Evolutionary conservation across 2,113 vertebrate genomes (phyloP).

Genomic region (Mystacornis crossleyi): DNA sequence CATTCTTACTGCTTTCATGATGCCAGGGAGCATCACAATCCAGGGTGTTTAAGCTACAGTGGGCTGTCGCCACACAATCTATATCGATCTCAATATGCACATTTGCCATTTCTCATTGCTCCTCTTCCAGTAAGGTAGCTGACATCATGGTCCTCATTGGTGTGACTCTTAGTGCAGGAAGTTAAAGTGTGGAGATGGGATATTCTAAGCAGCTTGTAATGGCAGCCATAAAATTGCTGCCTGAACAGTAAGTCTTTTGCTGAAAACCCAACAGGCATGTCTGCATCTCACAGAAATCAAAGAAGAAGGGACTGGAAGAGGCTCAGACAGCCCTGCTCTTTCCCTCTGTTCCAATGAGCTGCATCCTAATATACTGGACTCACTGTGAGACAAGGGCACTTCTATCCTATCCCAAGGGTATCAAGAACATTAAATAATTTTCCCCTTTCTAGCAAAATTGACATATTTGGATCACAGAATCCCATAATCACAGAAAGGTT

Average conservation of each 20-base stretch:
- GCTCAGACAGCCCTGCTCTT: neutral
- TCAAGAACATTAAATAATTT: neutral
- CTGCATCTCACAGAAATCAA: neutral
- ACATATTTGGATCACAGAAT: neutral
- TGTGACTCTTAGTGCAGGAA: neutral
- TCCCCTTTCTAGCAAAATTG: neutral
- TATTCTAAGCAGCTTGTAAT: neutral
- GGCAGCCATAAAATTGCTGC: neutral
- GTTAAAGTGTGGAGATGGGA: neutral
- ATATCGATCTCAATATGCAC: neutral
- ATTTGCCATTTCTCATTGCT: neutral
- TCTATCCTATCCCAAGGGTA: neutral
- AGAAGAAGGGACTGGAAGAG: neutral
- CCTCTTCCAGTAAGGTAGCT: neutral
- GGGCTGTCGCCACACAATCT: neutral
- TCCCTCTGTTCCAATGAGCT: neutral
- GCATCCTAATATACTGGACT: neutral
- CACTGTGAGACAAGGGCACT: neutral
- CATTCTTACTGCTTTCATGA: neutral
- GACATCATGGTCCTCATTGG: neutral
- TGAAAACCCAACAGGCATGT: neutral
- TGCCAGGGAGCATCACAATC: neutral
- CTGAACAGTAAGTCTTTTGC: neutral
- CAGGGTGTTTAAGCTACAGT: neutral
- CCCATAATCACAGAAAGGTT: accelerated